Evolutionary conservation across 2,888 invertebrate species (phyloP).

Genomic region (Cremastinae sp.): DNA sequence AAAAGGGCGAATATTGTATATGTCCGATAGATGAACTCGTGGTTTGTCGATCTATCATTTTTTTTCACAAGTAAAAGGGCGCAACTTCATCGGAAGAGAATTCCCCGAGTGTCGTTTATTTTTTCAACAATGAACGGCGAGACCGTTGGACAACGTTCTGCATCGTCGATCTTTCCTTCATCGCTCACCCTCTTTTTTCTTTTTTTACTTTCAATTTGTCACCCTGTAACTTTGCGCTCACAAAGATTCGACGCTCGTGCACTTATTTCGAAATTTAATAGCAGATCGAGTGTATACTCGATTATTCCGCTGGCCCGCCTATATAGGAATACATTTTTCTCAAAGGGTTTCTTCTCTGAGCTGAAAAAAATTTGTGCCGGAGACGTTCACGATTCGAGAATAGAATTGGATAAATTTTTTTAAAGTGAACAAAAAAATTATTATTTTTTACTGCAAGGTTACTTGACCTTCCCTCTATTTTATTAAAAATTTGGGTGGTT

Average conservation of each 20-base stretch:
- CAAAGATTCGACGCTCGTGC: slow-evolving; percentile 34
- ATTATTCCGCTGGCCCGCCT: too few species aligned
- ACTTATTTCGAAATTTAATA: slow-evolving; percentile 17
- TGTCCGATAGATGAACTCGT: neutral
- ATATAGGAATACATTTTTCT: too few species aligned
- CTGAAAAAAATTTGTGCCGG: too few species aligned
- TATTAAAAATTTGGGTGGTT: too few species aligned
- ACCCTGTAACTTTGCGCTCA: slow-evolving; percentile 31
- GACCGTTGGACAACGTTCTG: slow-evolving; percentile 57
- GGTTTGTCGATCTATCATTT: neutral
- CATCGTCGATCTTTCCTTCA: slow-evolving; percentile 21
- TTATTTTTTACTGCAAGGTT: too few species aligned
- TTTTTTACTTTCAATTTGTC: slow-evolving; percentile 27
- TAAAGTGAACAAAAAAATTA: too few species aligned
- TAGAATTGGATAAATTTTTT: too few species aligned
- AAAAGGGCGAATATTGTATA: slow-evolving; percentile 16
- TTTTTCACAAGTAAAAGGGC: neutral
- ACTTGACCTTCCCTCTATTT: too few species aligned
- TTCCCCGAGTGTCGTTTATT: slow-evolving; percentile 6
- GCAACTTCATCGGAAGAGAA: neutral
- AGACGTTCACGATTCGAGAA: too few species aligned
- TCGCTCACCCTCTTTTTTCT: slow-evolving; percentile 2
- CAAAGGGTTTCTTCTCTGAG: too few species aligned
- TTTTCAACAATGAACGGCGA: neutral
- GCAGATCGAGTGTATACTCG: too few species aligned